These are phyloP conservation scores for Psylliodes chrysocephalus DNA, from an alignment of 2,888 invertebrate genomes.

Conservation along the genomic window DNA sequence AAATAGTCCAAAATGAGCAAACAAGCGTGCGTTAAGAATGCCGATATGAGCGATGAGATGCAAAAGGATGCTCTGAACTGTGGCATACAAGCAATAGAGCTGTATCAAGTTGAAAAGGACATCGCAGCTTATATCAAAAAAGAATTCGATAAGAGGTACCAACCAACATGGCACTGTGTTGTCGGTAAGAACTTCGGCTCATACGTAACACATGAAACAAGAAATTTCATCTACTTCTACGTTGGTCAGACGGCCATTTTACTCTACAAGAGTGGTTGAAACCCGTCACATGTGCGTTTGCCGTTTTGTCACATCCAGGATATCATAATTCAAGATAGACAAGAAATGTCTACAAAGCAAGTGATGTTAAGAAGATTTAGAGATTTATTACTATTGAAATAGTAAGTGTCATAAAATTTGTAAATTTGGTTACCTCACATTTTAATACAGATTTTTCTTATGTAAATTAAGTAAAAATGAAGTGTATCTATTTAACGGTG, in stretches of 20 bases:
- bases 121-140: conserved; percentile 99
- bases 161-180: conserved; percentile 99
- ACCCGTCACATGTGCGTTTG: neutral
- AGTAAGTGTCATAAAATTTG: too few relatives aligned
- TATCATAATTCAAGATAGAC: neutral
- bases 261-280: conserved; percentile 98
- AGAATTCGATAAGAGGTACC: conserved; percentile 99
- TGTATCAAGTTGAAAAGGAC: conserved; percentile 99
- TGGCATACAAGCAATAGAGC: conserved; percentile 97
- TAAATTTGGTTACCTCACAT: too few relatives aligned
- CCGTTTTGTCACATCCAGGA: neutral
- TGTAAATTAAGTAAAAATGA: too few relatives aligned
- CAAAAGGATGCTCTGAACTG: conserved; percentile 99
- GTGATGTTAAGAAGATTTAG: too few relatives aligned
- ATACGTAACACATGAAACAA: conserved; percentile 98
- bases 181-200: conserved; percentile 99
- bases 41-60: conserved; percentile 99
- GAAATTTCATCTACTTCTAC: conserved; percentile 99
- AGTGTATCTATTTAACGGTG: too few relatives aligned
- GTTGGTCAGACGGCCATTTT: conserved; percentile 98
- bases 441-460: too few relatives aligned
- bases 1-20: conserved; percentile 81
- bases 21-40: conserved; percentile 99
- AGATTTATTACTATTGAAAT: too few relatives aligned
- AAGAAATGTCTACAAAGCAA: neutral